phyloP scores from a whole-genome alignment of 2,888 invertebrate genomes.

The Macaria liturata region DNA sequence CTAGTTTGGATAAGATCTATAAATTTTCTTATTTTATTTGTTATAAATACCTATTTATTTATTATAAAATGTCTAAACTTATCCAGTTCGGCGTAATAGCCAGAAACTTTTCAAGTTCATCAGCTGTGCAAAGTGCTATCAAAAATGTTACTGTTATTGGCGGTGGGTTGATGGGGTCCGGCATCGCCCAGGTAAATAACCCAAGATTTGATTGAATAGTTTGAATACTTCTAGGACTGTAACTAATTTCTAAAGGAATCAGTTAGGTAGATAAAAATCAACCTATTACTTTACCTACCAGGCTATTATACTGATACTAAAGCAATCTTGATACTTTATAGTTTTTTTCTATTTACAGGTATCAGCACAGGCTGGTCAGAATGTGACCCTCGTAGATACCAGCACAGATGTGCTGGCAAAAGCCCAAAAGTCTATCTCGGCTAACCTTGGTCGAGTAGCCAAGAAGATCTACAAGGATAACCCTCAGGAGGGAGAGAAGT shows the following conservation, averaged over 20 bases:
- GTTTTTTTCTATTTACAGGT: constrained; percentile 80
- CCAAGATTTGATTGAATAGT: too few species aligned
- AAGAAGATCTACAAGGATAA: constrained; percentile 91
- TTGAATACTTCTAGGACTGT: too few species aligned
- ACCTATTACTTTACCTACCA: too few species aligned
- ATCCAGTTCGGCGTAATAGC: constrained; percentile 62
- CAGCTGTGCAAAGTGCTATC: constrained; percentile 79
- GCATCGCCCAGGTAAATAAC: constrained; percentile 91
- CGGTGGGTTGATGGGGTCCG: constrained; percentile 95
- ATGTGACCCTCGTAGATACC: constrained; percentile 91
- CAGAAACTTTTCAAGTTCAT: constrained; percentile 69
- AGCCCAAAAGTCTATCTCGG: constrained; percentile 87
- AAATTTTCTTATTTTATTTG: not conserved
- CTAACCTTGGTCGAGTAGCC: constrained; percentile 88
- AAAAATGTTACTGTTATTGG: constrained; percentile 93
- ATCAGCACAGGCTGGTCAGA: constrained; percentile 92
- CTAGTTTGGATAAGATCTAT: too few species aligned
- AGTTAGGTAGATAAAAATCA: too few species aligned
- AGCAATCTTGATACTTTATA: not conserved
- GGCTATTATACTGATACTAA: too few species aligned
- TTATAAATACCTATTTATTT: not conserved
- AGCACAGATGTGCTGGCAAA: constrained; percentile 88
- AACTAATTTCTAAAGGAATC: too few species aligned
- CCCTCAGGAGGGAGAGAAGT: constrained; percentile 84
- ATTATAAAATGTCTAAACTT: constrained; percentile 48